Evolutionary conservation across 2,113 vertebrate species (phyloP), one percentile per base, ranked within the genome.

Genomic region (Cromileptes altivelis): DNA sequence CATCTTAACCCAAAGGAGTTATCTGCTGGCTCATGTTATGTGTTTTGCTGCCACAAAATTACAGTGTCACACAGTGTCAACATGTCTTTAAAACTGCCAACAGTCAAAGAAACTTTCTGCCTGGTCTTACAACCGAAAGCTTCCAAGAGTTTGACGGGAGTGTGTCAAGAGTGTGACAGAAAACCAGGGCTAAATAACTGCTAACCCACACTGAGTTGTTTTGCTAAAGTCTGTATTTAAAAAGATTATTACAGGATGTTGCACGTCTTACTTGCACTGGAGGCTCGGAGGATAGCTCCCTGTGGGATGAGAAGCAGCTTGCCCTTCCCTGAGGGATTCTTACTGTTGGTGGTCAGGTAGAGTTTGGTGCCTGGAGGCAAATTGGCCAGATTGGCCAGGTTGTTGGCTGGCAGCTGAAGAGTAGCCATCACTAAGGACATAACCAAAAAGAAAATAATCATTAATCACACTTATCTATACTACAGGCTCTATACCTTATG

Each of bases 271-370:
- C 96, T 90, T 94, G 95, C 85, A 92, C 95, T 97, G 63, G 98
- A 97, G 67, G 98, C 97, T 82, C 98, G 88, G 75, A 99, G 95
- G 77, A 99, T 99, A 72, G 98, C 98, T 93, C 98, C 98, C 89
- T 99, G 98, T 50, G 98, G 98, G 75, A 99, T 99, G 78, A 99
- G 97, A 75, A 99, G 96, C 81, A 99, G 95, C 91, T 99, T 99
- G 89, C 98, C 98, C 94, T 99, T 99, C 79, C 98, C 98, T 2
- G 98, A 98, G 37, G 98, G 97, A 80, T 98, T 99, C 95, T 98
- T 99, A 94, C 98, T 99, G 93, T 99, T 99, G 45, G 98, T 99
- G 70, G 98, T 99, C 84, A 99, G 96, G 94, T 99, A 99, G 25
- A 99, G 97, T 84, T 99, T 99, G 81, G 98, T 99, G 87, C 98